phyloP scores from a whole-genome alignment of 2,113 vertebrate genomes.

The Seriola dumerili region DNA sequence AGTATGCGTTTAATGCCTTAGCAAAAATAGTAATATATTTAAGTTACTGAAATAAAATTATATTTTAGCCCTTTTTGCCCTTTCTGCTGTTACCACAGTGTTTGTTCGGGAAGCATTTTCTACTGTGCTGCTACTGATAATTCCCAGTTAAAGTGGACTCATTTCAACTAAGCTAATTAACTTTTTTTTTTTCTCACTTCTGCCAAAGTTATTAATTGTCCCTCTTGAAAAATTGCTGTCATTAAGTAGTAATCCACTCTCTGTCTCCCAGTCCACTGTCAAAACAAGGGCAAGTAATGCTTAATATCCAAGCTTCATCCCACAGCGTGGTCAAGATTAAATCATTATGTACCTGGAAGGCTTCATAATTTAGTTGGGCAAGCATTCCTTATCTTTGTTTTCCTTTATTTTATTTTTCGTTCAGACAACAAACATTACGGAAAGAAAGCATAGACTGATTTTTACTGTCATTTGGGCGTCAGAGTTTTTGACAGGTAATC shows the following conservation, averaged over 20 bases:
- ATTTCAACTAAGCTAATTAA: conserved; percentile 62
- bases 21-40: conserved; percentile 52
- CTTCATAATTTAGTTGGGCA: background rate
- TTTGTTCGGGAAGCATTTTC: conserved; percentile 18
- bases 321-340: conserved; percentile 8
- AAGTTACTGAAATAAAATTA: conserved; percentile 52
- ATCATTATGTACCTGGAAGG: conserved; percentile 1
- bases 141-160: conserved; percentile 44
- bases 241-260: conserved; percentile 45
- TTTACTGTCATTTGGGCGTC: background rate
- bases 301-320: background rate
- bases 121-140: conserved; percentile 27
- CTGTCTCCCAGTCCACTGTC: conserved; percentile 8
- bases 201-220: conserved; percentile 50
- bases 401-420: background rate
- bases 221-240: conserved; percentile 43
- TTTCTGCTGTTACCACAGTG: conserved; percentile 42
- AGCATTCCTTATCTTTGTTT: background rate
- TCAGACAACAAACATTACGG: background rate
- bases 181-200: conserved; percentile 18
- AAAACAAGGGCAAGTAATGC: conserved; percentile 23
- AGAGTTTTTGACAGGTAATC: background rate
- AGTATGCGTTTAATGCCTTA: conserved; percentile 52
- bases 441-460: background rate
- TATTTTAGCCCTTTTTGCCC: conserved; percentile 37